phyloP scores from a whole-genome alignment of 37 sponge, comb jelly and placozoan species.

The Oopsacas minuta region DNA sequence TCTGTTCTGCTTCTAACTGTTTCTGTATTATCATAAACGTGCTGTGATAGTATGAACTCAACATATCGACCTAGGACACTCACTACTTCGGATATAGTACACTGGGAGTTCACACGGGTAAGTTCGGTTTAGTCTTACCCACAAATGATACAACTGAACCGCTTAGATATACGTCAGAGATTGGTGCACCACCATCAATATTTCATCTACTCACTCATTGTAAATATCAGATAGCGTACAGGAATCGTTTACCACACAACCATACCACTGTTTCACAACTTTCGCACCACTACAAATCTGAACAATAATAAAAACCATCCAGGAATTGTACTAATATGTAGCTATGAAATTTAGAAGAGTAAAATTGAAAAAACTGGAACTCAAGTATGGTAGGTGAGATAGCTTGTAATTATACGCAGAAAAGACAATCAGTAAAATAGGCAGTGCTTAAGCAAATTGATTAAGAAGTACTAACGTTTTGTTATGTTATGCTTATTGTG shows the following conservation, averaged over 20 bases:
- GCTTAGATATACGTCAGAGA: slow-evolving; percentile 30
- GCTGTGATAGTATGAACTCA: not conserved
- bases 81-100: slow-evolving; percentile 21
- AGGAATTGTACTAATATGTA: too few species aligned
- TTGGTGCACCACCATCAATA: slow-evolving; percentile 26
- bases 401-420: too few species aligned
- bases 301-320: slow-evolving; percentile 22
- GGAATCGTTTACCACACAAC: slow-evolving; percentile 20
- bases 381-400: too few species aligned
- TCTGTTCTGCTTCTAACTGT: not conserved
- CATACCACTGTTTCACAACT: slow-evolving; percentile 30
- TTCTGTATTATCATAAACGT: not conserved
- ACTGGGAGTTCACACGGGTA: slow-evolving; percentile 22
- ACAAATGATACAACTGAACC: not conserved
- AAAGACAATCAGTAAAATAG: too few species aligned
- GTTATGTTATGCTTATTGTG: too few species aligned
- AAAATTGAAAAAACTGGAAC: too few species aligned
- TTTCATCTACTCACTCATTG: slow-evolving; percentile 21
- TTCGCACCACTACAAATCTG: slow-evolving; percentile 27
- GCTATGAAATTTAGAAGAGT: too few species aligned
- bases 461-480: too few species aligned
- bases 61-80: not conserved
- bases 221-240: slow-evolving; percentile 28
- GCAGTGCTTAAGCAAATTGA: too few species aligned
- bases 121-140: slow-evolving; percentile 22